phyloP scores from a whole-genome alignment of 2,113 vertebrate species.

The Lathamus discolor region DNA sequence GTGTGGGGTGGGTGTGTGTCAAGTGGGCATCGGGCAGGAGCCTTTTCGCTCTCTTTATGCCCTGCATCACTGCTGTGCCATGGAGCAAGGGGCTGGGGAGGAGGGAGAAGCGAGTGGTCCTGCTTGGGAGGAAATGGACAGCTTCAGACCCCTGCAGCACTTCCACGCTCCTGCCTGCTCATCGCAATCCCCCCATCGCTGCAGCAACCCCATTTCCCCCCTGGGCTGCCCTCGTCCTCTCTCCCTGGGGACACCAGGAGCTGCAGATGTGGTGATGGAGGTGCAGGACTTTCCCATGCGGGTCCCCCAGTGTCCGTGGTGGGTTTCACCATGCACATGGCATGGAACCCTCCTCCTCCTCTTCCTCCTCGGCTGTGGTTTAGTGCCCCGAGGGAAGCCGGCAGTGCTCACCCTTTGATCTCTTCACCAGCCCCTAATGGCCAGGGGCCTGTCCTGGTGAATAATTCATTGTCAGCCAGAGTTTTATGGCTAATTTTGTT shows the following conservation, averaged over 20 bases:
- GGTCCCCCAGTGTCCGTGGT: accelerated
- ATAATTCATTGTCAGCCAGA: conserved; percentile 66
- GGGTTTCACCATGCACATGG: accelerated
- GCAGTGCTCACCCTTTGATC: conserved; percentile 56
- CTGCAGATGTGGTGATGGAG: background rate
- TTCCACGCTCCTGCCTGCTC: background rate
- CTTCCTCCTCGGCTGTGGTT: background rate
- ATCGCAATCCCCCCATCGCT: accelerated
- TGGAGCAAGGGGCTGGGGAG: background rate
- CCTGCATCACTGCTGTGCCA: accelerated
- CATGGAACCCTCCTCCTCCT: background rate
- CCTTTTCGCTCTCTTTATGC: background rate
- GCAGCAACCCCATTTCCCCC: too few relatives aligned
- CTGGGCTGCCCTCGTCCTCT: background rate
- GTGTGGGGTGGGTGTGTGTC: accelerated
- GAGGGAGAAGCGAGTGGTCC: accelerated
- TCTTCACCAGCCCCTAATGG: conserved; percentile 42
- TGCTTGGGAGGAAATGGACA: background rate
- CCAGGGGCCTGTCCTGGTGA: conserved; percentile 43
- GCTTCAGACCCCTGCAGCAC: accelerated
- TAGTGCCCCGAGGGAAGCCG: background rate
- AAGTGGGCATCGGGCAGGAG: background rate
- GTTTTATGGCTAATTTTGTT: conserved; percentile 63
- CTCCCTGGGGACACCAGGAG: background rate
- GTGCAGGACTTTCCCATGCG: background rate